These are phyloP conservation scores for Drosophila mulleri DNA, from an alignment of 2,888 invertebrate genomes.

Conservation along the genomic window DNA sequence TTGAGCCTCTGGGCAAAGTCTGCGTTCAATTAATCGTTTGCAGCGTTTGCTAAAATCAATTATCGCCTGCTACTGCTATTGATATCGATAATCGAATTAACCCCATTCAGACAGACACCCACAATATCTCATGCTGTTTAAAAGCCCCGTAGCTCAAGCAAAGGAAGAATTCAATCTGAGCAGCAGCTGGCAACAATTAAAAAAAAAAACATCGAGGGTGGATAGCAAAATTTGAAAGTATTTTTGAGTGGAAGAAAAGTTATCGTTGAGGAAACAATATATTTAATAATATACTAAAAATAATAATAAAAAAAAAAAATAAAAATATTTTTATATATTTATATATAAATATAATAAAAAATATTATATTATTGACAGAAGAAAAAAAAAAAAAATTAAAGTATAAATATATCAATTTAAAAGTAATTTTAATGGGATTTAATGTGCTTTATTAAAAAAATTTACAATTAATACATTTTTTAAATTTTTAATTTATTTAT, in stretches of 20 bases:
- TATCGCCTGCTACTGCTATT: slow-evolving; percentile 47
- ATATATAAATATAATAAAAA: too few relatives aligned
- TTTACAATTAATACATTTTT: too few relatives aligned
- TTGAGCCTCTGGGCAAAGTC: slow-evolving; percentile 11
- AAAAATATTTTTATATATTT: too few relatives aligned
- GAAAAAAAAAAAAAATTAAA: too few relatives aligned
- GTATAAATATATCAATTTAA: too few relatives aligned
- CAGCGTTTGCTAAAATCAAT: slow-evolving; percentile 69
- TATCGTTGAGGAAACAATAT: too few relatives aligned
- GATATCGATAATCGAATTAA: slow-evolving; percentile 65
- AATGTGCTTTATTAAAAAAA: too few relatives aligned
- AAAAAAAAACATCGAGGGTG: slow-evolving; percentile 1
- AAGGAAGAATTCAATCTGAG: slow-evolving; percentile 18
- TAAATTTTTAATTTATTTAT: too few relatives aligned
- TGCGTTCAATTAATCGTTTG: slow-evolving; percentile 64
- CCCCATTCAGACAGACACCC: slow-evolving; percentile 26
- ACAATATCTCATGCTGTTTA: slow-evolving; percentile 19
- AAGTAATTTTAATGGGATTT: too few relatives aligned
- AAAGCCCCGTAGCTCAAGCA: not conserved
- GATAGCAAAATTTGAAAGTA: not conserved
- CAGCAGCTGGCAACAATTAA: slow-evolving; percentile 9
- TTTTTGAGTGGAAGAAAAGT: not conserved
- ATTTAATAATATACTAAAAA: too few relatives aligned
- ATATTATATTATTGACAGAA: too few relatives aligned
- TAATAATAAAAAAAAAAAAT: too few relatives aligned